phyloP scores from a whole-genome alignment of 2,797 vertebrate genomes.

The Florisuga fusca region DNA sequence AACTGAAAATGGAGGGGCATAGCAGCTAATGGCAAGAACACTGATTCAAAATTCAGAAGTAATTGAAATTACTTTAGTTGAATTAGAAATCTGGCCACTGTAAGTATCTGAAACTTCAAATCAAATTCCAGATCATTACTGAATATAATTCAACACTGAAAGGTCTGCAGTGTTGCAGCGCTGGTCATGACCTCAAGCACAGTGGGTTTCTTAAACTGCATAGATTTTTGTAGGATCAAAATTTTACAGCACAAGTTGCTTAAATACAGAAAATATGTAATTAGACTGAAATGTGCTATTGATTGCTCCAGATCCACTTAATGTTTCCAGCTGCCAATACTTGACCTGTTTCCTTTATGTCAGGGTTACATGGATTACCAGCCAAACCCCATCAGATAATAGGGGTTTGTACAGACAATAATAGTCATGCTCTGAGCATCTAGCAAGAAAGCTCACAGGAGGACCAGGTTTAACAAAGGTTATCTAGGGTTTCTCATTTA shows the following conservation, averaged over 20 bases:
- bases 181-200: neutral
- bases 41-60: slow-evolving; percentile 87
- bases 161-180: neutral
- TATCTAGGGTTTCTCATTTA: neutral
- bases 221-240: neutral
- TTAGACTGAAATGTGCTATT: neutral
- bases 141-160: neutral
- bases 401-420: neutral
- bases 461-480: neutral
- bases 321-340: neutral
- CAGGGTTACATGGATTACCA: neutral
- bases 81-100: neutral
- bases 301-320: neutral
- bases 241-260: neutral
- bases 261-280: slow-evolving; percentile 2
- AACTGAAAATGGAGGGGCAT: slow-evolving; percentile 83
- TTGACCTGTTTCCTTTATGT: neutral
- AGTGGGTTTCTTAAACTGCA: neutral
- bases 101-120: neutral
- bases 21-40: slow-evolving; percentile 85
- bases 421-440: neutral
- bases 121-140: neutral
- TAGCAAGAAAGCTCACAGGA: neutral
- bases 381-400: neutral
- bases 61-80: slow-evolving; percentile 21